Conservation (phyloP, 1,140 invertebrate species). For the Drosophila persimilis region DNA sequence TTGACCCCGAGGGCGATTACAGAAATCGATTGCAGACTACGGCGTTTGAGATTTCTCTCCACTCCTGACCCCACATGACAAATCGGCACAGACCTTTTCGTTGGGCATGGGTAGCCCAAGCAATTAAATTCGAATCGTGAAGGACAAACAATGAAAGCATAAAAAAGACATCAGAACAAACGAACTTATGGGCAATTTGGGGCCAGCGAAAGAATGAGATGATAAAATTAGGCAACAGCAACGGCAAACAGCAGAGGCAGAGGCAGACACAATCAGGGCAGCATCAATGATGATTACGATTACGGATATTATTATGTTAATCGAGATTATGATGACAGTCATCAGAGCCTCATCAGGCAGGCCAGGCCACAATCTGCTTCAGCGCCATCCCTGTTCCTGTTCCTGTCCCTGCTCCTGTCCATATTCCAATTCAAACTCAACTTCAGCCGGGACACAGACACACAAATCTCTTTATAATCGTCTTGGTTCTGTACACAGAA, state of each 20-base stretch:
- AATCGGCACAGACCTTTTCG: conserved; percentile 6
- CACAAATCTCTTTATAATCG: conserved; percentile 77
- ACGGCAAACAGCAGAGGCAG: neutral
- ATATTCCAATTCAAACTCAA: neutral
- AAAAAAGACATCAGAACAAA: conserved; percentile 33
- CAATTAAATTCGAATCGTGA: conserved; percentile 48
- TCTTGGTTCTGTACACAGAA: conserved; percentile 24
- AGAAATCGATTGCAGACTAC: neutral
- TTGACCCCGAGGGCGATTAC: conserved; percentile 10
- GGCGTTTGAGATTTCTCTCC: no score
- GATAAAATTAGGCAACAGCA: conserved; percentile 32
- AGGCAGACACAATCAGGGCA: conserved; percentile 27
- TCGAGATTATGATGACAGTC: conserved; percentile 75
- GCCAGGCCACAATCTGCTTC: conserved; percentile 20
- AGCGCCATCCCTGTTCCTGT: neutral
- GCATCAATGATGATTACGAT: conserved; percentile 60
- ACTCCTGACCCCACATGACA: neutral
- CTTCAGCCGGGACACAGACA: conserved; percentile 40
- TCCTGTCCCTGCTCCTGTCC: neutral
- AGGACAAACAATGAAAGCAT: neutral
- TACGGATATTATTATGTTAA: conserved; percentile 69
- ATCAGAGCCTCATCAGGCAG: conserved; percentile 69
- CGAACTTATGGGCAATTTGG: conserved; percentile 50
- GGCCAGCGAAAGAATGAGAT: neutral
- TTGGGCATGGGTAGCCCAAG: conserved; percentile 23